phyloP scores from a whole-genome alignment of 2,113 vertebrate genomes.

The Merops nubicus region DNA sequence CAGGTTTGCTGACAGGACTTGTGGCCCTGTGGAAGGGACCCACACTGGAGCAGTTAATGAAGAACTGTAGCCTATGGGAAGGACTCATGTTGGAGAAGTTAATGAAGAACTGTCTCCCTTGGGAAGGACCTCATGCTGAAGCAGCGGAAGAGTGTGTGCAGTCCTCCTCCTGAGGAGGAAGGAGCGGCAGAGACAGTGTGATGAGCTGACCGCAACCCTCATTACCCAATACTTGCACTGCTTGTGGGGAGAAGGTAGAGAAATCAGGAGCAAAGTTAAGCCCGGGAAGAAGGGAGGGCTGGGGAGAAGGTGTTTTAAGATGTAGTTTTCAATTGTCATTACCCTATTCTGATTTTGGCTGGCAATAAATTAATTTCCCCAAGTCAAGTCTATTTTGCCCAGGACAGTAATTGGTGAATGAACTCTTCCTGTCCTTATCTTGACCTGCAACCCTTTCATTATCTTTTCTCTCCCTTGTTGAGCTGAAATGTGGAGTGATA shows the following conservation, averaged over 20 bases:
- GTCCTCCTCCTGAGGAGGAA: neutral
- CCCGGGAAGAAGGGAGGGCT: neutral
- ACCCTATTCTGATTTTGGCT: neutral
- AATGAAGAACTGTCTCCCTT: neutral
- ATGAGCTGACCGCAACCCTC: neutral
- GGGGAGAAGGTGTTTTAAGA: neutral
- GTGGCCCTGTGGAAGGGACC: neutral
- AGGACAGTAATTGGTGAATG: neutral
- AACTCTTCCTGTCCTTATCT: neutral
- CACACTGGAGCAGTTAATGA: rapidly evolving
- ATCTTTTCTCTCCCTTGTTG: neutral
- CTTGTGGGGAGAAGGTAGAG: neutral
- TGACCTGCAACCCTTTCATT: rapidly evolving
- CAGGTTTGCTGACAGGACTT: neutral
- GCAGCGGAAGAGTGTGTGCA: neutral
- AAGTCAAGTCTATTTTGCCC: neutral
- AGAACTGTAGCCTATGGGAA: neutral
- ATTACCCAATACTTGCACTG: neutral
- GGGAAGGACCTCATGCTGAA: neutral
- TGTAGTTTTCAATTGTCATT: neutral
- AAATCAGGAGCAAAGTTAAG: neutral
- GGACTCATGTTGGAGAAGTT: neutral
- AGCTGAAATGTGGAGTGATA: neutral
- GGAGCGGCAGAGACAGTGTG: too few relatives aligned
- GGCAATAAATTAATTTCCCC: neutral